Conservation (phyloP, 1,140 invertebrate species). For the Hypsibius dujardini region DNA sequence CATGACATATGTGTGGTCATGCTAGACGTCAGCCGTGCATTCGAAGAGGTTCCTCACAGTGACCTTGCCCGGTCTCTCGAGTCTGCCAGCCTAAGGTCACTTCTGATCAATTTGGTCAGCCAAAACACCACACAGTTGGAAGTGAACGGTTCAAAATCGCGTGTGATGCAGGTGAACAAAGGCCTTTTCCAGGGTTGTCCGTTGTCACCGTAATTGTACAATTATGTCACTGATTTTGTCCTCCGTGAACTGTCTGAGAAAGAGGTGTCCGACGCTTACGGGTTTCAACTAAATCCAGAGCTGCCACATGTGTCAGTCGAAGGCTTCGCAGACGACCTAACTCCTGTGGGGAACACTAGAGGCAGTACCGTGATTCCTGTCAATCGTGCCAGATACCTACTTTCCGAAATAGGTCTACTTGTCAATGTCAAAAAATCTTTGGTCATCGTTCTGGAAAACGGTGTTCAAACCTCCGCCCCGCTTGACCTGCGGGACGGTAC, state of each 20-base stretch:
- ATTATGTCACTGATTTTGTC: neutral
- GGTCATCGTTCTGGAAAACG: neutral
- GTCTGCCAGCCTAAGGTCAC: neutral
- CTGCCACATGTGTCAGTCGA: neutral
- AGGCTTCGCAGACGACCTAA: neutral
- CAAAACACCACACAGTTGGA: neutral
- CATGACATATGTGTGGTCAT: neutral
- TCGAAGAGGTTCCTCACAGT: slow-evolving; percentile 5
- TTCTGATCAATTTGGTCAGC: neutral
- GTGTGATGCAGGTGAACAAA: neutral
- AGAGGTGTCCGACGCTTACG: neutral
- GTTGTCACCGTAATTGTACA: neutral
- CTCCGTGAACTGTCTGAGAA: neutral
- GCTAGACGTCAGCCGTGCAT: neutral
- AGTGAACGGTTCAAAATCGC: neutral
- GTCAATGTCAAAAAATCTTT: neutral
- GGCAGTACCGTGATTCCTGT: neutral
- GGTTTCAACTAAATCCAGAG: neutral
- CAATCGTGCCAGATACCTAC: neutral
- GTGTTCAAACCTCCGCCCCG: neutral
- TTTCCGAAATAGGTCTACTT: neutral
- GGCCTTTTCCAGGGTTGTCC: neutral
- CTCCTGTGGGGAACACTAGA: neutral
- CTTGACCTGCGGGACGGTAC: neutral
- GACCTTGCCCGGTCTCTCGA: neutral